phyloP scores from a whole-genome alignment of 2,113 vertebrate genomes.

The Sinocyclocheilus maitianheensis region DNA sequence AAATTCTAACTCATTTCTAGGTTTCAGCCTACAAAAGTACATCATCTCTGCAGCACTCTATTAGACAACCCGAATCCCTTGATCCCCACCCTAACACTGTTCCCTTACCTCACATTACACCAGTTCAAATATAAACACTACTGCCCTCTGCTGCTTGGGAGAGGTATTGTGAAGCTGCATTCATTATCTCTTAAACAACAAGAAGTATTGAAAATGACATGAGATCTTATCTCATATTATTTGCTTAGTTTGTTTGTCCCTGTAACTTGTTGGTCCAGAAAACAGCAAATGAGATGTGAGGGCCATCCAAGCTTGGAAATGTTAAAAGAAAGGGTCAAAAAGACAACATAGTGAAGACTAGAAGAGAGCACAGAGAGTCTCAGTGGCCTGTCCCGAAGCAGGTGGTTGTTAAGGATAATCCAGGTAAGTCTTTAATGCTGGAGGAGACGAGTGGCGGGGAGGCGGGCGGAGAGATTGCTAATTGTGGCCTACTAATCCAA shows the following conservation, averaged over 20 bases:
- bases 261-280: not conserved
- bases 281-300: not conserved
- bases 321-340: too few species aligned
- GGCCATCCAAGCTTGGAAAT: not conserved
- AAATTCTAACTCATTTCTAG: too few species aligned
- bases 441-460: slow-evolving; percentile 69
- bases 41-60: not conserved
- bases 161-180: not conserved
- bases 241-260: not conserved
- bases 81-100: not conserved
- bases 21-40: not conserved
- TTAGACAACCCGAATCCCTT: not conserved
- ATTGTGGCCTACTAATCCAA: slow-evolving; percentile 83
- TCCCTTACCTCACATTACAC: not conserved
- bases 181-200: not conserved
- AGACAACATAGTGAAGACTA: too few species aligned
- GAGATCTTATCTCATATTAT: not conserved
- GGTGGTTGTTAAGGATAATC: slow-evolving; percentile 84
- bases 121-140: slow-evolving; percentile 7
- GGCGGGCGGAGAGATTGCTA: slow-evolving; percentile 73
- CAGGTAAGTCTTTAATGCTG: slow-evolving; percentile 84
- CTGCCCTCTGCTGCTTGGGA: slow-evolving; percentile 48
- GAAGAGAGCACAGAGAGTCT: not conserved
- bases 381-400: slow-evolving; percentile 70
- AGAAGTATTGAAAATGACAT: not conserved